Base-by-base conservation (phyloP, 2,888 invertebrate genomes). In the Diarsia brunnea region DNA sequence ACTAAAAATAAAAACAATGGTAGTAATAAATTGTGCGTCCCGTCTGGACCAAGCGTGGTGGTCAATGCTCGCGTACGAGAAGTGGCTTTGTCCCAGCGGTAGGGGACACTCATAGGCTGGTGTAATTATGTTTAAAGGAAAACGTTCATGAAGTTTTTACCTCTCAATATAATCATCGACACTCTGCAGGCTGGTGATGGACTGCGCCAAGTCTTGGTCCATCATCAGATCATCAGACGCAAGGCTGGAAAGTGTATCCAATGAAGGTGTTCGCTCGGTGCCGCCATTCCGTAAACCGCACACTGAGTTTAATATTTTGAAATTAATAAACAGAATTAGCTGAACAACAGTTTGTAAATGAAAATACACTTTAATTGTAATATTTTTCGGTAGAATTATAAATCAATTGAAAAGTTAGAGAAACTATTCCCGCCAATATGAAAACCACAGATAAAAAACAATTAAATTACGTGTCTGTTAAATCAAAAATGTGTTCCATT, bases 181-280 rank as follows among this genome's bases (percentile, higher is more conserved):
- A 88, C 97, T 97, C 85, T 97, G 96, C 75, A 97, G 90, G 82
- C 96, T 96, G 79, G 97, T 97, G 90, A 97, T 96, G 77, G 97
- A 97, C 79, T 96, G 97, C 84, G 97, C 97, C 79, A 97, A 96
- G 86, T 98, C 98, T 90, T 98, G 98, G 95, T 98, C 98, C 97
- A 98, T 97, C 97, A 98, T 98, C 79, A 98, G 97, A 94, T 98
- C 98, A 90, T 98, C 98, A 10, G 98, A 98, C 60, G 98, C 98
- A 77, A 98, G 97, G 86, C 98, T 98, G n/a, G 98, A 98, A 75
- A 98, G 93, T 0, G 98, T 98, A 90, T 98, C 98, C 81, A 98
- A 93, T 1, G 98, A 98, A 8, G 98, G 97, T 11, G 98, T 97
- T 51, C 97, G 95, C 84, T 97, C 97, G 24, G 97, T 95, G n/a